Evolutionary conservation across 2,888 invertebrate genomes (phyloP).

Genomic region (Agonopterix alstromeriana): DNA sequence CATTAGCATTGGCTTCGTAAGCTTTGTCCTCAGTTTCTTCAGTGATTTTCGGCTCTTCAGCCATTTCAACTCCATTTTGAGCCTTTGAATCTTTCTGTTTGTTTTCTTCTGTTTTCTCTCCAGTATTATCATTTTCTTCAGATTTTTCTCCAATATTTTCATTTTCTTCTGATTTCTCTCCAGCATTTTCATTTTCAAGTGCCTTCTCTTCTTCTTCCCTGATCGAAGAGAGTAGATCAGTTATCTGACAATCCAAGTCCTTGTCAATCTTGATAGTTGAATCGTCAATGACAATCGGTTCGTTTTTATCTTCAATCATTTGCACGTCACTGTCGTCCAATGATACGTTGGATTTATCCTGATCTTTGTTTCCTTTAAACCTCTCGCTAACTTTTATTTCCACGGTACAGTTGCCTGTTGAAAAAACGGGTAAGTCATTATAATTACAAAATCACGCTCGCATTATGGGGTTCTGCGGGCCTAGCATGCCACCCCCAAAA

Average conservation of each 20-base stretch:
- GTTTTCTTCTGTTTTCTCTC: background rate
- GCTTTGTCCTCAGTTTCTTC: slow-evolving; percentile 3
- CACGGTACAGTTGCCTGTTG: slow-evolving; percentile 32
- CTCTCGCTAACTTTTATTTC: slow-evolving; percentile 34
- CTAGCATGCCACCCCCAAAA: no score
- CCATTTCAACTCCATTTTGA: background rate
- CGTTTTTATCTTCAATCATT: slow-evolving; percentile 2
- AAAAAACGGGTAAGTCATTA: background rate
- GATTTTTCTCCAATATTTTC: background rate
- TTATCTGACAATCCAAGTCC: slow-evolving; percentile 42
- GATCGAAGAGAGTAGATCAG: slow-evolving; percentile 39
- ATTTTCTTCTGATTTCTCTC: background rate
- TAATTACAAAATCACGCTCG: no score
- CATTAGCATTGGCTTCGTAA: background rate
- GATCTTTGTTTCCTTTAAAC: background rate
- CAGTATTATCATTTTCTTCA: background rate
- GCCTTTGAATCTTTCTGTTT: slow-evolving; percentile 1
- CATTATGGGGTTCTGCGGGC: no score
- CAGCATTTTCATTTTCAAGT: background rate
- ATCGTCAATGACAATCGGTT: background rate
- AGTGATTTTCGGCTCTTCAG: slow-evolving; percentile 1
- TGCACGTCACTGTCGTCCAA: slow-evolving; percentile 5
- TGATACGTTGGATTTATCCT: background rate
- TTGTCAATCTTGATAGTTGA: background rate
- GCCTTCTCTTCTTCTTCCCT: slow-evolving; percentile 24